Base-by-base conservation (phyloP, 2,888 invertebrate species). In the Eupithecia insigniata region DNA sequence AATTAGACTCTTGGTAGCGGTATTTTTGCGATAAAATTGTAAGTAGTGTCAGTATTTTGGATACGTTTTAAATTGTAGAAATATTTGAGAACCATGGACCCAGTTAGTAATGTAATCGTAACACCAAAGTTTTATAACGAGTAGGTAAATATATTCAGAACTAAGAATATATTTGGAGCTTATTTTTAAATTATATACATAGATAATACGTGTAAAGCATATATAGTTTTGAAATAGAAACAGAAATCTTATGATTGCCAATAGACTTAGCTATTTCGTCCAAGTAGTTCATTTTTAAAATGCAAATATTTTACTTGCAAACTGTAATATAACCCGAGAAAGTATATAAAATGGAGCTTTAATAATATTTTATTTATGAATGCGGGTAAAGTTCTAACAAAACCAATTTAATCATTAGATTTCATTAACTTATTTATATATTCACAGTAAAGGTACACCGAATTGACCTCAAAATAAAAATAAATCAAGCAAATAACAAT, bases 61-160 rank as follows among this genome's bases (percentile, higher is more conserved):
- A 93, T 83, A 88, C 87, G 82, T 85, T 90, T 92, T 89, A 81
- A 88, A 85, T 80, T 75, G 81, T 91, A 92, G 90, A 82, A 80
- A 83, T 89, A 89, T 84, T 84, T 75, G 81, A 80, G 80, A 84
- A 85, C 84, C 80, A 83, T 85, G 89, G 91, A 91, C 89, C 91
- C 91, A 90, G 87, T 93, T 60, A 93, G 92, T 85, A 92, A 92
- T 89, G 87, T 81, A 85, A 86, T 26, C 83, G 83, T 84, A 84
- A 93, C 93, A 93, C 93, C 93, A 92, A 93, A 89, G 89, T 91
- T 88, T 88, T 89, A 86, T 87, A 89, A 83, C 79, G 83, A 70
- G 85, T 89, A 90, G 88, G 82, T 74, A 60, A n/a, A 26, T 39
- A 26, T 64, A 36, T 39, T 64, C 64, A 32, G 69, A 71, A 69